phyloP scores from a whole-genome alignment of 2,888 invertebrate genomes.

The Ormyrus labotus region DNA sequence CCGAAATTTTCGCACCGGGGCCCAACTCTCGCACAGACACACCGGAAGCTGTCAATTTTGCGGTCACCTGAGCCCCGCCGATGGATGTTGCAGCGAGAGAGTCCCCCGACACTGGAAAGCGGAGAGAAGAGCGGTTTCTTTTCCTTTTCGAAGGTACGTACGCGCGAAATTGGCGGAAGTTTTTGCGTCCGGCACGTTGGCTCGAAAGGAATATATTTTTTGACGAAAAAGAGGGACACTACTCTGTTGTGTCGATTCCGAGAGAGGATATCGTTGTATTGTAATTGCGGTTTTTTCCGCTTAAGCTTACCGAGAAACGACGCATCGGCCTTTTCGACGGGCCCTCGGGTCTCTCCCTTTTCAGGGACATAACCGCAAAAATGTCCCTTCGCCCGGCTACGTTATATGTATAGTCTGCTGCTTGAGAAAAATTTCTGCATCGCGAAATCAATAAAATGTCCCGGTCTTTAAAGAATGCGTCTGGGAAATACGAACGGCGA shows the following conservation, averaged over 20 bases:
- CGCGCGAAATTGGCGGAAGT: slow-evolving; percentile 50
- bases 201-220: slow-evolving; percentile 7
- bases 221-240: slow-evolving; percentile 22
- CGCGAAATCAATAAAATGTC: background rate
- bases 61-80: slow-evolving; percentile 57
- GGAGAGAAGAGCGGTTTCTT: slow-evolving; percentile 15
- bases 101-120: background rate
- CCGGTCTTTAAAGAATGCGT: background rate
- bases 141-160: background rate
- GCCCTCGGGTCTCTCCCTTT: background rate
- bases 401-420: no score
- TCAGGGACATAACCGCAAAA: slow-evolving; percentile 8
- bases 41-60: slow-evolving; percentile 70
- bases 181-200: slow-evolving; percentile 19
- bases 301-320: background rate
- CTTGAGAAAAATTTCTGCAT: background rate
- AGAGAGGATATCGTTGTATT: slow-evolving; percentile 3
- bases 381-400: no score
- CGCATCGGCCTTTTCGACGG: no score
- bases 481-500: slow-evolving; percentile 8
- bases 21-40: background rate
- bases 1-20: slow-evolving; percentile 37
- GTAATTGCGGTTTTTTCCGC: slow-evolving; percentile 2
- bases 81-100: background rate
- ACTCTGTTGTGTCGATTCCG: background rate